A percentile compares a stretch with the other conserved stretches of the same genome.
These are phyloP conservation scores for Phlogophora meticulosa DNA, from an alignment of 2,888 invertebrate species.

Conservation along the genomic window DNA sequence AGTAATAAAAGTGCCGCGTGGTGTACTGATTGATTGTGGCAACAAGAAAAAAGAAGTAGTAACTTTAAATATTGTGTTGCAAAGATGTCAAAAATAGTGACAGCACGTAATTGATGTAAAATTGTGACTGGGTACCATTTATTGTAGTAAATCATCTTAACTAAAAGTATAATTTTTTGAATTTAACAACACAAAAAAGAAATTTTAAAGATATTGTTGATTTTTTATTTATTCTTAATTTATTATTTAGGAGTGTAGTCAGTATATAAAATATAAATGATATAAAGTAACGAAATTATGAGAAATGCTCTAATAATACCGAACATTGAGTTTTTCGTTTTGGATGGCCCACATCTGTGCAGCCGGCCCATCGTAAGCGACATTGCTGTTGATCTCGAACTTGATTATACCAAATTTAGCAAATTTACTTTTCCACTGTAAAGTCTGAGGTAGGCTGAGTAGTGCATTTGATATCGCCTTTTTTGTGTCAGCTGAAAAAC, in stretches of 20 bases:
- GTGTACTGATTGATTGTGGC: slow-evolving; percentile 74
- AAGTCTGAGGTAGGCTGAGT: slow-evolving; percentile 79
- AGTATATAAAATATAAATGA: slow-evolving; percentile 86
- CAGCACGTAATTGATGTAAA: neutral
- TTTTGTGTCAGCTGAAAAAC: slow-evolving; percentile 84
- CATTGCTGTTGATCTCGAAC: slow-evolving; percentile 85
- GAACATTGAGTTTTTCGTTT: slow-evolving; percentile 87
- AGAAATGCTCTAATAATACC: slow-evolving; percentile 89
- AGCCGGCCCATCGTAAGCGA: slow-evolving; percentile 87
- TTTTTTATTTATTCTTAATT: slow-evolving; percentile 50
- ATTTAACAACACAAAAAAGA: slow-evolving; percentile 28
- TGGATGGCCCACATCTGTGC: slow-evolving; percentile 89
- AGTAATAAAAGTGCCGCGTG: slow-evolving; percentile 76
- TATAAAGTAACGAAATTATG: slow-evolving; percentile 82
- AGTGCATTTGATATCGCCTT: slow-evolving; percentile 82
- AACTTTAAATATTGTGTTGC: slow-evolving; percentile 77
- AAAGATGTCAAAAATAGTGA: slow-evolving; percentile 63
- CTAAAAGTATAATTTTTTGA: slow-evolving; percentile 27
- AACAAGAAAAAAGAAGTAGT: slow-evolving; percentile 75
- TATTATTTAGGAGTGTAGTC: slow-evolving; percentile 83
- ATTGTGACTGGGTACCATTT: slow-evolving; percentile 24
- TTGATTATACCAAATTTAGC: slow-evolving; percentile 88
- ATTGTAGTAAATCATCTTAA: slow-evolving; percentile 21
- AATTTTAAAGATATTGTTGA: slow-evolving; percentile 20
- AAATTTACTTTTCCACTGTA: slow-evolving; percentile 84